These are phyloP conservation scores for Somateria mollissima DNA, from an alignment of 2,797 vertebrate species.

Conservation along the genomic window DNA sequence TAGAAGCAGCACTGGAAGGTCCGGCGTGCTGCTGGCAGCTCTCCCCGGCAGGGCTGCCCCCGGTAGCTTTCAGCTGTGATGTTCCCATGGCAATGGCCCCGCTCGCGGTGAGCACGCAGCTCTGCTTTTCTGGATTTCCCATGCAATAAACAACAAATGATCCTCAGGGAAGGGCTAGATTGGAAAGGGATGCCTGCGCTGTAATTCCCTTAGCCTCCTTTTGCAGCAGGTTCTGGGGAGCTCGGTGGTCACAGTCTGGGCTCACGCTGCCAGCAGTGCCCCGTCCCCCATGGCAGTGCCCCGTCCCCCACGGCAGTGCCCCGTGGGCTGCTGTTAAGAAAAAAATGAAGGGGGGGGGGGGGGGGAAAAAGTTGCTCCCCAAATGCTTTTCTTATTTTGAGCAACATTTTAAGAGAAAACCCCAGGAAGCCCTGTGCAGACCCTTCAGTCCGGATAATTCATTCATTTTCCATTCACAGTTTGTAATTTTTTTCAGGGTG, in stretches of 20 bases:
- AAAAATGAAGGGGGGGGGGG: neutral
- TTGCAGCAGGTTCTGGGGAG: neutral
- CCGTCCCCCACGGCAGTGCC: rapidly evolving
- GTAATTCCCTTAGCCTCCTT: neutral
- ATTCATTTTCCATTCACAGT: neutral
- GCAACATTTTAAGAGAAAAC: neutral
- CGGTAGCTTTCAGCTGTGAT: slow-evolving; percentile 6
- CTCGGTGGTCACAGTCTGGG: neutral
- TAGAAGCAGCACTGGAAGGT: neutral
- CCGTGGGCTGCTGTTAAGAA: no score
- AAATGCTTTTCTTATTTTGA: neutral
- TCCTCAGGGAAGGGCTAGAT: neutral
- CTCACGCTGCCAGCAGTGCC: neutral
- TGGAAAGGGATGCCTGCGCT: neutral
- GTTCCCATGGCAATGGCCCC: slow-evolving; percentile 47
- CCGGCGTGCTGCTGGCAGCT: neutral
- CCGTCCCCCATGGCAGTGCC: rapidly evolving
- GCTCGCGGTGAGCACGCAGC: neutral
- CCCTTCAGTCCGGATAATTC: neutral
- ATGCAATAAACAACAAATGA: neutral
- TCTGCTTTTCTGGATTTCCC: slow-evolving; percentile 1
- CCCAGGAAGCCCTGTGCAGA: neutral
- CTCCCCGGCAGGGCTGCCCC: neutral
- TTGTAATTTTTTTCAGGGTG: neutral
- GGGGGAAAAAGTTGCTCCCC: neutral